A percentile compares a stretch with the other conserved stretches of the same genome.
phyloP scores from a whole-genome alignment of 2,113 vertebrate species.

The Cromileptes altivelis region DNA sequence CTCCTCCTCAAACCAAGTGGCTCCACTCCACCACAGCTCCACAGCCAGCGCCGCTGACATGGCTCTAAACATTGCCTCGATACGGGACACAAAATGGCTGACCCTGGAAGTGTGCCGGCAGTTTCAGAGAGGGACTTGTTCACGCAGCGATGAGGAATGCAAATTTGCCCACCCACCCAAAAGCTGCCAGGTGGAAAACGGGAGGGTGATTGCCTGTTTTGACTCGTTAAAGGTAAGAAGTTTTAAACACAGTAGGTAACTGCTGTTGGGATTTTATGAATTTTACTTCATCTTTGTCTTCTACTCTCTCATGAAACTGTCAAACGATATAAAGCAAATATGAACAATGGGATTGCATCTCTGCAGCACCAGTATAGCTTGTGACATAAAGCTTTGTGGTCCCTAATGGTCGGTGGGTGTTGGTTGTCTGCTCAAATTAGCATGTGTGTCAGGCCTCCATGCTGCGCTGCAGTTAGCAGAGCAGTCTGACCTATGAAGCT shows the following conservation, averaged over 20 bases:
- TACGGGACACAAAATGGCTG: constrained; percentile 99
- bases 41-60: constrained; percentile 81
- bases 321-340: background rate
- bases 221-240: constrained; percentile 99
- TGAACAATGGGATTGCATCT: background rate
- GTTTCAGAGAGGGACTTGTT: constrained; percentile 98
- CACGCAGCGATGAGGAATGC: constrained; percentile 98
- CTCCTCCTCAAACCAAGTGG: constrained; percentile 46
- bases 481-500: constrained; percentile 70
- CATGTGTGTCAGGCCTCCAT: constrained; percentile 60
- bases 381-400: constrained; percentile 28
- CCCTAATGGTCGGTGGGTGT: constrained; percentile 49
- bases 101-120: constrained; percentile 99
- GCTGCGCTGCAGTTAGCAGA: constrained; percentile 61
- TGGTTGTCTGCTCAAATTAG: constrained; percentile 70
- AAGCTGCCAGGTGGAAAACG: constrained; percentile 99
- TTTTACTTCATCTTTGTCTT: background rate
- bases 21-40: constrained; percentile 57
- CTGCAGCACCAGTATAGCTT: constrained; percentile 12
- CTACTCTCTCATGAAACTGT: background rate
- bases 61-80: constrained; percentile 97
- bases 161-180: constrained; percentile 99
- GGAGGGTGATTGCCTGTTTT: constrained; percentile 98
- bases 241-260: no score
- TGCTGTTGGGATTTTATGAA: background rate